Conservation (phyloP, 2,113 vertebrate species). For the Notothenia coriiceps region DNA sequence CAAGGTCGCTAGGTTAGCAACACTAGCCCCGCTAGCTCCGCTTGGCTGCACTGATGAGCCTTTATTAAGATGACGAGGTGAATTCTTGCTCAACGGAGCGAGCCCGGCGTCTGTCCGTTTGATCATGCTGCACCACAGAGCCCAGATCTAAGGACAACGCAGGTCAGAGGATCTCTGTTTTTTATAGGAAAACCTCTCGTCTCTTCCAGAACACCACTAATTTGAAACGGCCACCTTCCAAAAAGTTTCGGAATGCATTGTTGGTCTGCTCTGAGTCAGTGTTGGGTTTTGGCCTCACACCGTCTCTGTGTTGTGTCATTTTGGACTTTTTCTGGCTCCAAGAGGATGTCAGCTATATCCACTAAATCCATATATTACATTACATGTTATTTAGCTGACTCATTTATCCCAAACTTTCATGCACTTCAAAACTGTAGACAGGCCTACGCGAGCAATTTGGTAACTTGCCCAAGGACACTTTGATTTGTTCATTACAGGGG, state of each 20-base stretch:
- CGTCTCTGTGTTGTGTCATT: conserved; percentile 46
- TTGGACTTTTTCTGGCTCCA: conserved; percentile 34
- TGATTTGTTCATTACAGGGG: no score
- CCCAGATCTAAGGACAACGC: conserved; percentile 62
- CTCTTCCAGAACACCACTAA: conserved; percentile 65
- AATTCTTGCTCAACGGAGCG: conserved; percentile 76
- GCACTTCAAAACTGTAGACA: no score
- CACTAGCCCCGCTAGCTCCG: conserved; percentile 43
- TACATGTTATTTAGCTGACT: no score
- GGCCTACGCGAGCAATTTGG: no score
- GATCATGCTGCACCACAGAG: conserved; percentile 52
- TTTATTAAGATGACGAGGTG: conserved; percentile 79
- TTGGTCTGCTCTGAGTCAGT: conserved; percentile 62
- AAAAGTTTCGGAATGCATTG: conserved; percentile 62
- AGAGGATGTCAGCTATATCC: conserved; percentile 14
- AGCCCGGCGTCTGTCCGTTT: conserved; percentile 47
- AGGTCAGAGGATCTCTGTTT: conserved; percentile 62
- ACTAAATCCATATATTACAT: no score
- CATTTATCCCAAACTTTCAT: no score
- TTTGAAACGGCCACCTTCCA: conserved; percentile 61
- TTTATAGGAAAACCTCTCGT: conserved; percentile 34
- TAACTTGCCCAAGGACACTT: no score
- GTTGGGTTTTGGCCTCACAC: conserved; percentile 53
- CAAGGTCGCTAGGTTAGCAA: conserved; percentile 47
- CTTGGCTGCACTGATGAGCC: conserved; percentile 70